Evolutionary conservation across 1,140 invertebrate species (phyloP), one percentile per base, ranked within the genome.

Genomic region (Portunus trituberculatus): DNA sequence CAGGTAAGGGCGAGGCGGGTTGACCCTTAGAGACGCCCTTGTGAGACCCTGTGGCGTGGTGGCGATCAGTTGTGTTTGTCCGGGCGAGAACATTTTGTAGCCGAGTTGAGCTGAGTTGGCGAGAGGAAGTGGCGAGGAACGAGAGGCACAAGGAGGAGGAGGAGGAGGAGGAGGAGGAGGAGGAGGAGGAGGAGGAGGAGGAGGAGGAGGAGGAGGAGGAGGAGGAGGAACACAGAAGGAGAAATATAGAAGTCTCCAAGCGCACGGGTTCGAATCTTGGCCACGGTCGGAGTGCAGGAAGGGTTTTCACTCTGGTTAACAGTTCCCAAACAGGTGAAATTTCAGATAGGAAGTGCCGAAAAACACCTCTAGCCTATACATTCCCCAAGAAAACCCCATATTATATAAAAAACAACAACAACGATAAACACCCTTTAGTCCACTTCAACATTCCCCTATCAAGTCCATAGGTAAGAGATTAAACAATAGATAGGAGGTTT

Each of bases 51-150:
- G 4, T 20, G 87, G 52, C 45, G 10, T 12, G 12, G 20, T n/a
- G 89, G 46, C n/a, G 94, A 91, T 94, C 94, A 94, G 89, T 94
- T 94, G 94, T 94, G 94, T 94, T 94, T 94, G 89, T 76, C 45
- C 90, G 20, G 32, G 8, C 25, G 28, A 39, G 76, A 91, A 91
- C 89, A 94, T 94, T 94, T 94, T 94, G 94, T 94, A 89, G 67
- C 67, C 67, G 59, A 59, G 39, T n/a, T 91, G 88, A 91, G 94
- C 32, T 94, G 94, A 82, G 84, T 91, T 29, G 88, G 86, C n/a
- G 84, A 25, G 88, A 52, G 84, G 31, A 86, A 12, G 29, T 86
- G 46, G 3, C 20, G 52, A 76, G 52, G 52, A 92, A 48, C 25
- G 91, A 20, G 59, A 25, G 29, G 82, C 32, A 25, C 45, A 29